Evolutionary conservation across 1,140 invertebrate species (phyloP), one percentile per base, ranked within the genome.

Genomic region (Halesus radiatus): DNA sequence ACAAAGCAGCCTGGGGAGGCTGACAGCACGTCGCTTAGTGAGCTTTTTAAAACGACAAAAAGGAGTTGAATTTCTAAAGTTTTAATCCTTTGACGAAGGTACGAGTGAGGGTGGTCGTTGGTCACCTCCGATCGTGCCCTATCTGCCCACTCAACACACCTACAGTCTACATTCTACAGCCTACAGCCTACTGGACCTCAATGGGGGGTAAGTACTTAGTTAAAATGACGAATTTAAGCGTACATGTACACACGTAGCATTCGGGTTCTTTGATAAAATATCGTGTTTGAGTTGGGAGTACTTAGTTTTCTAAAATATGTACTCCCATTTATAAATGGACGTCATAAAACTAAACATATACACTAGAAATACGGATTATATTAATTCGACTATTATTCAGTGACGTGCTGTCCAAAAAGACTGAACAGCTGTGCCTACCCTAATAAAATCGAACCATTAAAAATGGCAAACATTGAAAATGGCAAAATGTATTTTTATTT

Each of bases 21-120:
- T 45, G 66, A 37, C 32, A 70, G 66, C 66, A 45, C n/a, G 52
- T 70, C 66, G 66, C 37, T 50, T 56, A 29, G 23, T 16, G 20
- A 70, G 66, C 37, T 70, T 70, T 70, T 45, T 6, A 15, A 50
- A 50, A 20, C 37, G 37, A 70, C 16, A 50, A 70, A 50, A 37
- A 52, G 16, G 66, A 70, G 66, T 23, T 70, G n/a, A 70, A 70
- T 45, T 70, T 70, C n/a, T 70, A 45, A 45, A 50, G 66, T 70
- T 70, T 70, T 70, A 70, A 70, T 70, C 66, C 66, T 70, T 70
- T 70, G 66, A 70, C 66, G 32, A 70, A 70, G 66, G 66, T 70
- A 70, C 16, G 32, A 45, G 15, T 18, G 18, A 18, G 37, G 37
- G 1, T 37, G 37, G 37, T 1, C 66, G 37, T 5, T n/a, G 66